Evolutionary conservation across 2,888 invertebrate species (phyloP).

Genomic region (Ormyrus pomaceus): DNA sequence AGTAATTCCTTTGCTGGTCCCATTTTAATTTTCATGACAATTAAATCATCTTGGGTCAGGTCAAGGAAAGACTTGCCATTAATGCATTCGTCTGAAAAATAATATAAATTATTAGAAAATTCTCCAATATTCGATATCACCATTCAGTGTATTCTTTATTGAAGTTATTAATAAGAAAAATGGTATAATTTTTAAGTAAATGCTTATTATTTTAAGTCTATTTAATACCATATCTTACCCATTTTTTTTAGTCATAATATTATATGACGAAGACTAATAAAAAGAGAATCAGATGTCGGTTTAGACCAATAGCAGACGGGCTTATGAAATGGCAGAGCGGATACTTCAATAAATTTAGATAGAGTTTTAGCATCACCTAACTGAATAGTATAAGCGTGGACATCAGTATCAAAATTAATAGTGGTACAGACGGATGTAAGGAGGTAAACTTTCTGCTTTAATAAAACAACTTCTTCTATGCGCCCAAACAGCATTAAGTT

Average conservation of each 20-base stretch:
- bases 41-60: slow-evolving; percentile 48
- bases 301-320: slow-evolving; percentile 3
- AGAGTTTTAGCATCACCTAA: slow-evolving; percentile 5
- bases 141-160: no score
- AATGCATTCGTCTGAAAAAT: slow-evolving; percentile 47
- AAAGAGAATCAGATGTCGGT: no score
- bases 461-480: not conserved
- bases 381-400: not conserved
- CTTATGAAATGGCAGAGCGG: not conserved
- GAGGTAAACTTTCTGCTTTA: not conserved
- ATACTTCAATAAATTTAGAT: slow-evolving; percentile 37
- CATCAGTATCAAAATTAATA: not conserved
- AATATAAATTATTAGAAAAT: no score
- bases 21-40: slow-evolving; percentile 51
- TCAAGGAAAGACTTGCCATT: slow-evolving; percentile 48
- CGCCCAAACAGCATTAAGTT: not conserved
- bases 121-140: no score
- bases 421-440: not conserved
- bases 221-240: not conserved
- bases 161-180: no score
- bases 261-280: not conserved
- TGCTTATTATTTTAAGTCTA: no score
- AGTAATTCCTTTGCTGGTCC: slow-evolving; percentile 48
- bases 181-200: no score
- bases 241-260: not conserved